Evolutionary conservation across 2,888 invertebrate species (phyloP).

Genomic region (Venusia cambrica): DNA sequence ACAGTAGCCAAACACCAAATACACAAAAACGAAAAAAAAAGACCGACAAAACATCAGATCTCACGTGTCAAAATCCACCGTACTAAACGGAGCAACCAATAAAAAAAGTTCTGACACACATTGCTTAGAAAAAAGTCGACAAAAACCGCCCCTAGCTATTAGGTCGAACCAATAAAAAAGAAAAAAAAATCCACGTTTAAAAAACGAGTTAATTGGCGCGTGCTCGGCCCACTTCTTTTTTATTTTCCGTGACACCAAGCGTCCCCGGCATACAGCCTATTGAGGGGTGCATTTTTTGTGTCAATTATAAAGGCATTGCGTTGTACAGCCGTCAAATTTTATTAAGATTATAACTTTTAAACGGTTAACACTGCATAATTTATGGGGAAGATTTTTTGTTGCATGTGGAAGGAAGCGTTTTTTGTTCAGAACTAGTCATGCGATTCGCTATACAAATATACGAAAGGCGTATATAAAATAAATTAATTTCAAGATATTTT

Average conservation of each 20-base stretch:
- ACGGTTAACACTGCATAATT: slow-evolving; percentile 49
- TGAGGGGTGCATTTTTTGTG: slow-evolving; percentile 71
- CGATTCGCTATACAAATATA: slow-evolving; percentile 3
- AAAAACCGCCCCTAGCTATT: slow-evolving; percentile 67
- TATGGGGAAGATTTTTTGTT: slow-evolving; percentile 31
- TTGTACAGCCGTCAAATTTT: slow-evolving; percentile 54
- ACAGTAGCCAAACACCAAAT: slow-evolving; percentile 62
- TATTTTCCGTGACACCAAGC: slow-evolving; percentile 39
- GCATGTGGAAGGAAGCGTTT: slow-evolving; percentile 29
- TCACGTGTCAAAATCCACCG: slow-evolving; percentile 62
- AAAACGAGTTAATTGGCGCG: slow-evolving; percentile 74
- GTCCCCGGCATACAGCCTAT: slow-evolving; percentile 39
- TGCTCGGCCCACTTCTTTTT: slow-evolving; percentile 66
- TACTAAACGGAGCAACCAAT: slow-evolving; percentile 53
- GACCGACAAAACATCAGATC: slow-evolving; percentile 46
- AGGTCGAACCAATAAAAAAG: slow-evolving; percentile 65
- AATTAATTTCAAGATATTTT: too few species aligned
- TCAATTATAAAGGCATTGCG: slow-evolving; percentile 52
- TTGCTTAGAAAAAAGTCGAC: slow-evolving; percentile 44
- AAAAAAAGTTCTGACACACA: slow-evolving; percentile 56
- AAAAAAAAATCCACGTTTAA: slow-evolving; percentile 52
- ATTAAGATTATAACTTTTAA: slow-evolving; percentile 59
- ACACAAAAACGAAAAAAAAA: slow-evolving; percentile 34
- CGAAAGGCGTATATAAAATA: background rate
- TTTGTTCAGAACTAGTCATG: slow-evolving; percentile 14